These are phyloP conservation scores for Sylvicola cinctus DNA, from an alignment of 2,888 invertebrate genomes.

Conservation along the genomic window DNA sequence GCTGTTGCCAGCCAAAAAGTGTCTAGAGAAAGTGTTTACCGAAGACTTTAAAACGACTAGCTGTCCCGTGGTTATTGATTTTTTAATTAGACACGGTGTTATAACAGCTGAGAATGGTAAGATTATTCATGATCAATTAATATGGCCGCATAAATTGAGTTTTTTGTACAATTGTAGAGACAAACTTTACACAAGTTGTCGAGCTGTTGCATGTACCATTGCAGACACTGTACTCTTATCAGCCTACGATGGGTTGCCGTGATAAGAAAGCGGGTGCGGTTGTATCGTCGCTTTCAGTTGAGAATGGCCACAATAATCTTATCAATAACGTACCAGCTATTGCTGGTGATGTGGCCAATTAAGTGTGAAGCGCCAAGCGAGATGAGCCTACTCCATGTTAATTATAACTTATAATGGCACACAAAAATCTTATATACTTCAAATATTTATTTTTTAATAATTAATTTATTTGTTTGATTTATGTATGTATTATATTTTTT, in stretches of 20 bases:
- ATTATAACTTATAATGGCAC: no score
- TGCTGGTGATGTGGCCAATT: no score
- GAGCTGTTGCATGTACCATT: conserved; percentile 75
- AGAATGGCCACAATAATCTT: conserved; percentile 4
- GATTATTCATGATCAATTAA: conserved; percentile 8
- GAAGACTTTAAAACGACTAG: conserved; percentile 87
- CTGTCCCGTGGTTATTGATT: conserved; percentile 77
- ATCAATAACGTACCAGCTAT: neutral
- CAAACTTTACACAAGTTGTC: conserved; percentile 62
- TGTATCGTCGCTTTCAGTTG: no score
- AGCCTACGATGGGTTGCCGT: conserved; percentile 12
- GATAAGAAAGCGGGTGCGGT: no score
- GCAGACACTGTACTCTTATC: conserved; percentile 56
- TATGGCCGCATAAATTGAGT: neutral
- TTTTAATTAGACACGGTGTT: conserved; percentile 75
- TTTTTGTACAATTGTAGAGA: conserved; percentile 39
- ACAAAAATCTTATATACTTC: no score
- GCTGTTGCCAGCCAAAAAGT: conserved; percentile 62
- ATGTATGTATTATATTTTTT: no score
- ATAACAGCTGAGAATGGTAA: conserved; percentile 78
- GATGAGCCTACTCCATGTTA: no score
- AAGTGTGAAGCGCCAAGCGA: no score
- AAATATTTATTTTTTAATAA: no score
- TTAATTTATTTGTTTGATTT: no score
- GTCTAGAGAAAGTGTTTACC: conserved; percentile 57